Base-by-base conservation (phyloP, 2,113 vertebrate genomes). In the Ploceus nigricollis region DNA sequence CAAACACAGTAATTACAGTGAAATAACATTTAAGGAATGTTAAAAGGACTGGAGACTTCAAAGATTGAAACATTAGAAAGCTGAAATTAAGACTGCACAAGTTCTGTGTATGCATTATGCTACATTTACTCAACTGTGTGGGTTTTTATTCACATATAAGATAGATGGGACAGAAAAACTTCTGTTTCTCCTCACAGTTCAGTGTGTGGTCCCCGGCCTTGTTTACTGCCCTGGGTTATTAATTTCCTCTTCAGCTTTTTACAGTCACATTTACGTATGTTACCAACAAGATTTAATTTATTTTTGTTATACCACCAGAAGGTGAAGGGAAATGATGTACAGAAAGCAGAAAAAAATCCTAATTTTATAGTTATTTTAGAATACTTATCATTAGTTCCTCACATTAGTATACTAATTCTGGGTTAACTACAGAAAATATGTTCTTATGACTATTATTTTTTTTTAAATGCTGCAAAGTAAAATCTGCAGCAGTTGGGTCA, bases 21-120 rank as follows among this genome's bases (percentile, higher is more conserved):
- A 94, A 91, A 89, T 80, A 90, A 76, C 85, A 73, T 85, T 91
- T 80, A 94, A 90, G 71, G 63, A 73, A 93, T 91, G 63, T 82
- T 93, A 85, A 89, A 96, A 87, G 63, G 82, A 86, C 78, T 47
- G 33, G 39, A 6, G 16, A 95, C 75, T 87, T 96, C 75, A 88
- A 91, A 96, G 79, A 82, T 3, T 85, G 76, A 87, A 84, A 94
- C 60, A 40, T 66, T 75, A 94, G 63, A 90, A 89, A 93, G 70
- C 42, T 90, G 85, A 85, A 93, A 83, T 82, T 81, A 77, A 96
- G 68, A 63, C 39, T 83, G 47, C 21, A 64, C 42, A 73, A 87
- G 39, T 70, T 77, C 28, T 60, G 21, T 66, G 48, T 80, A 35
- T 91, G 82, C 50, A 63, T 88, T 91, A 58, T 93, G 50, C 35